These are phyloP conservation scores for Mesorhabditis sp. DNA, from an alignment of 2,888 invertebrate species.

Conservation along the genomic window DNA sequence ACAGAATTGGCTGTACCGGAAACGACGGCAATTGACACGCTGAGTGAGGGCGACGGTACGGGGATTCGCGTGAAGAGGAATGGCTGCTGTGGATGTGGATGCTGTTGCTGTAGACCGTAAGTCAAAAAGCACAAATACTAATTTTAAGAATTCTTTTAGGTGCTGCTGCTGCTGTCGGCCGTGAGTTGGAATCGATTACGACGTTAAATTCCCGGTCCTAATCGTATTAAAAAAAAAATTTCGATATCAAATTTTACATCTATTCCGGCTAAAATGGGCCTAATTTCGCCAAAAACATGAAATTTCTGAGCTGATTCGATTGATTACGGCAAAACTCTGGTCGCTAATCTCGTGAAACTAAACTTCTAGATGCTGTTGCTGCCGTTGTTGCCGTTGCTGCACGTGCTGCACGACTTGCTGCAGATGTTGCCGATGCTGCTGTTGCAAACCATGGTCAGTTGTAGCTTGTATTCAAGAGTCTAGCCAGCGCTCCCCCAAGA, in stretches of 20 bases:
- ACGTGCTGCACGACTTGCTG: neutral
- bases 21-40: neutral
- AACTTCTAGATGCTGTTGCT: neutral
- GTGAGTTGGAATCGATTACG: neutral
- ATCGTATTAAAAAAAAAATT: neutral
- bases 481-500: too few relatives aligned
- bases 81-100: conserved; percentile 5
- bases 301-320: neutral
- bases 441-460: neutral
- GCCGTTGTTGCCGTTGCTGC: neutral
- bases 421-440: conserved; percentile 4
- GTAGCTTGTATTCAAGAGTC: too few relatives aligned
- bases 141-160: neutral
- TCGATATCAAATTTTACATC: neutral
- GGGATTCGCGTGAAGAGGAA: neutral
- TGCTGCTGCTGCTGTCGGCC: conserved; percentile 5
- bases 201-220: neutral
- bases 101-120: conserved; percentile 4
- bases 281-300: neutral
- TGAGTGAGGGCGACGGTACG: neutral
- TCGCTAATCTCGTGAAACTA: neutral
- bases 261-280: too few relatives aligned
- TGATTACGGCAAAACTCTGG: neutral
- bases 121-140: neutral
- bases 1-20: neutral